Conservation (phyloP, 1,140 invertebrate genomes). For the Helicoverpa zea region DNA sequence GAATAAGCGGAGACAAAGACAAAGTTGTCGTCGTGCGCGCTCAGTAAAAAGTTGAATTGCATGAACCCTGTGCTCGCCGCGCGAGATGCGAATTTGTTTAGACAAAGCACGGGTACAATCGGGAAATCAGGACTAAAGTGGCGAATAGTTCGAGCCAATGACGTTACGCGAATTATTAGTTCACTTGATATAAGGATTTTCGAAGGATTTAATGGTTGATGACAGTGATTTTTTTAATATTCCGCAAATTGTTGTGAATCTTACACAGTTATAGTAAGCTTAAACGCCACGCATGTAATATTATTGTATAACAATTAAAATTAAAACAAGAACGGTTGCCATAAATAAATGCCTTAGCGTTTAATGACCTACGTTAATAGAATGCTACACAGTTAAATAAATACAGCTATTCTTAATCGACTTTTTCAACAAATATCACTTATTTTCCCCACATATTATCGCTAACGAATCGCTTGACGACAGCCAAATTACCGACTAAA, state of each 20-base stretch:
- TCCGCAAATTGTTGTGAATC: too few species aligned
- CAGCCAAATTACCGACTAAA: conserved; percentile 17
- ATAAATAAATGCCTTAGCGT: too few species aligned
- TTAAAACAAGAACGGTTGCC: too few species aligned
- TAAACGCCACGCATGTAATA: too few species aligned
- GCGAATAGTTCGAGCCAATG: conserved; percentile 8
- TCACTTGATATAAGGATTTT: background rate
- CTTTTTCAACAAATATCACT: conserved; percentile 22
- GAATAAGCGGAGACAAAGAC: conserved; percentile 53
- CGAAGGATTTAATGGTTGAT: background rate
- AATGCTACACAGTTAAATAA: background rate
- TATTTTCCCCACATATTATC: conserved; percentile 13
- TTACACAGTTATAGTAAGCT: background rate
- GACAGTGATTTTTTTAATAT: too few species aligned
- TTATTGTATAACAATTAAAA: too few species aligned
- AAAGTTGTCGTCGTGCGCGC: conserved; percentile 51
- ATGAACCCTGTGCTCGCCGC: conserved; percentile 37
- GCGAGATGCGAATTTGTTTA: conserved; percentile 54
- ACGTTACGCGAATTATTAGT: conserved; percentile 1
- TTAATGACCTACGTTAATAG: background rate
- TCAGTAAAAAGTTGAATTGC: conserved; percentile 59
- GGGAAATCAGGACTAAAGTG: conserved; percentile 29
- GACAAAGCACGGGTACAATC: conserved; percentile 35
- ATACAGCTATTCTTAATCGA: background rate
- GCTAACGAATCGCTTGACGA: conserved; percentile 21